Conservation (phyloP, 1,140 invertebrate genomes). For the Aphelenchoides avenae region DNA sequence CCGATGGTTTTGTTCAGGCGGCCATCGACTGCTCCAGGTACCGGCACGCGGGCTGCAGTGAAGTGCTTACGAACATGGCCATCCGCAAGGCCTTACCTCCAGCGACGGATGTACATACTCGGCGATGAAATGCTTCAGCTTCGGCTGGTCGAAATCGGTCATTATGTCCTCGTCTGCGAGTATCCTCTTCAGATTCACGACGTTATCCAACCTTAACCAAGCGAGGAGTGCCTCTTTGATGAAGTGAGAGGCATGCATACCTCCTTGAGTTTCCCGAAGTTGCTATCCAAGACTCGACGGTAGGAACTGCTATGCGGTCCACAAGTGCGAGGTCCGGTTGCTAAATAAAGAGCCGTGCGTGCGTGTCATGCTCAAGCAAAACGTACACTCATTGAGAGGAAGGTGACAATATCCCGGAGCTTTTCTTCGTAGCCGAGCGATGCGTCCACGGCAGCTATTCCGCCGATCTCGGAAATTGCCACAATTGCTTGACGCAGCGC, state of each 20-base stretch:
- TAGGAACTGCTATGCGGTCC: constrained; percentile 30
- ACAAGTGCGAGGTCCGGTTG: constrained; percentile 39
- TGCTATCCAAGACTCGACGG: constrained; percentile 31
- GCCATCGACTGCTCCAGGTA: constrained; percentile 43
- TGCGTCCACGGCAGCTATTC: constrained; percentile 23
- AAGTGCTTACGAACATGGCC: constrained; percentile 4
- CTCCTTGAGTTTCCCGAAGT: constrained; percentile 5
- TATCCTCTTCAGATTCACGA: constrained; percentile 10
- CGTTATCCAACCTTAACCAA: constrained; percentile 24
- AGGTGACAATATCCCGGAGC: constrained; percentile 38
- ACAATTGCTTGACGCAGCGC: constrained; percentile 40
- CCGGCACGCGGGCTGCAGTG: constrained; percentile 25
- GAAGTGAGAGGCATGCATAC: constrained; percentile 16
- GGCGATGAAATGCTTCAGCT: constrained; percentile 49
- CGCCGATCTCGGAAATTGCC: constrained; percentile 42
- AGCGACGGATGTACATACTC: constrained; percentile 57
- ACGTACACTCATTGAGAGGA: constrained; percentile 42
- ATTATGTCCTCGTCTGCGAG: neutral
- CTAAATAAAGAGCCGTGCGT: constrained; percentile 6
- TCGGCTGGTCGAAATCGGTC: constrained; percentile 38
- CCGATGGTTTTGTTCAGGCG: constrained; percentile 33
- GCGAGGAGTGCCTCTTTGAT: constrained; percentile 11
- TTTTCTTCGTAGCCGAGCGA: constrained; percentile 35
- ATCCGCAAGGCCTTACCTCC: constrained; percentile 21
- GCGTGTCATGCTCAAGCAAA: neutral